Evolutionary conservation across 1,140 invertebrate genomes (phyloP).

Genomic region (Drosophila kohkoa): DNA sequence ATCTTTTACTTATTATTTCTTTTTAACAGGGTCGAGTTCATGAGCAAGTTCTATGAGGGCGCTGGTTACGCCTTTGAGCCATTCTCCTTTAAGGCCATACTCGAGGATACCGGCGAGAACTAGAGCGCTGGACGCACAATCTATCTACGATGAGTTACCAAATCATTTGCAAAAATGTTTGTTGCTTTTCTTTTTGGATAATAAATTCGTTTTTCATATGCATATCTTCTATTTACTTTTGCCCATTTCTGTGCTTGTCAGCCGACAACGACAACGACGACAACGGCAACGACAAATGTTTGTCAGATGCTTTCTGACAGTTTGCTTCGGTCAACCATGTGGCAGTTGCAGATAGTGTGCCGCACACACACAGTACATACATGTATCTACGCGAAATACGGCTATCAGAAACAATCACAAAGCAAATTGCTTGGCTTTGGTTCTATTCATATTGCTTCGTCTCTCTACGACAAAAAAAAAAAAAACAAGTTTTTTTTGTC

Average conservation of each 20-base stretch:
- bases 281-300: slow-evolving; percentile 56
- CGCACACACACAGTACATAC: slow-evolving; percentile 28
- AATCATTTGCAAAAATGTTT: slow-evolving; percentile 34
- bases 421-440: slow-evolving; percentile 53
- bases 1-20: slow-evolving; percentile 74
- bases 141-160: slow-evolving; percentile 36
- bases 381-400: slow-evolving; percentile 12
- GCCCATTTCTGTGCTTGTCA: slow-evolving; percentile 46
- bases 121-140: slow-evolving; percentile 60
- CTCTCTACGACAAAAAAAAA: neutral
- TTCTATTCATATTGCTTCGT: slow-evolving; percentile 17
- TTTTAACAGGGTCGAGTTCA: slow-evolving; percentile 95
- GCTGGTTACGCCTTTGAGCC: slow-evolving; percentile 95
- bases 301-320: slow-evolving; percentile 63
- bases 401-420: slow-evolving; percentile 61
- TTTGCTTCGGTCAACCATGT: slow-evolving; percentile 56
- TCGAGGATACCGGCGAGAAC: slow-evolving; percentile 85
- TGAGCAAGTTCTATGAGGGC: slow-evolving; percentile 98
- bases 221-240: slow-evolving; percentile 42
- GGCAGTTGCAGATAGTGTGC: slow-evolving; percentile 50
- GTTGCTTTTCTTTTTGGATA: slow-evolving; percentile 44
- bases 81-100: slow-evolving; percentile 95
- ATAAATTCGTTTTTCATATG: slow-evolving; percentile 73
- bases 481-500: slow-evolving; percentile 50
- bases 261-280: slow-evolving; percentile 4